Percentiles rank a stretch among this genome's conserved stretches.
Evolutionary conservation across 2,888 invertebrate species (phyloP).

Genomic region (Epistrophe grossulariae): DNA sequence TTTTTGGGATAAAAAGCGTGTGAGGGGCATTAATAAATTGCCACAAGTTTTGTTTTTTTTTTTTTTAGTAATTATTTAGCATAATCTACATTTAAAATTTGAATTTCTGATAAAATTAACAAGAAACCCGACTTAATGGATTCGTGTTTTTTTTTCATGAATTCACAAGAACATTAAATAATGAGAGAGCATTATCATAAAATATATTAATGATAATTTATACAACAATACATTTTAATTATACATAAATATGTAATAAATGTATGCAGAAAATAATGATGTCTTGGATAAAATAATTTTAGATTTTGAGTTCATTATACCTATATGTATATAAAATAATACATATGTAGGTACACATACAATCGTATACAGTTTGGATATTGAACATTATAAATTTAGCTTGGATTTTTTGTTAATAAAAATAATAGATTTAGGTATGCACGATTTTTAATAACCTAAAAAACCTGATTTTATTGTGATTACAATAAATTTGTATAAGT

Average conservation of each 20-base stretch:
- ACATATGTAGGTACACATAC: too few species aligned
- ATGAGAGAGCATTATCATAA: conserved; percentile 1
- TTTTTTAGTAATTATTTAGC: conserved; percentile 2
- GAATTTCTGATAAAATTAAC: background rate
- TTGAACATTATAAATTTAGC: too few species aligned
- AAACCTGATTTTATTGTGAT: too few species aligned
- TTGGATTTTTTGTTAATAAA: too few species aligned
- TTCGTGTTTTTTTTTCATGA: background rate
- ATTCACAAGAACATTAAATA: conserved; percentile 1
- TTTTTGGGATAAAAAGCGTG: background rate
- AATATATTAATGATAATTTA: conserved; percentile 16
- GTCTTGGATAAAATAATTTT: background rate
- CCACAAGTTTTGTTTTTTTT: background rate
- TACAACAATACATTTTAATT: conserved; percentile 6
- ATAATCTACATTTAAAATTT: conserved; percentile 16
- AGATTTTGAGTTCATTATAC: conserved; percentile 7
- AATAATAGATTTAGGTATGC: too few species aligned
- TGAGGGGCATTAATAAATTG: conserved; percentile 18
- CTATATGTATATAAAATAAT: background rate
- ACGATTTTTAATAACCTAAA: too few species aligned
- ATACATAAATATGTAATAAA: background rate
- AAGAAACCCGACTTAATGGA: background rate
- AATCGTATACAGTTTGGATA: too few species aligned
- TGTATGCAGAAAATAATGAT: background rate
- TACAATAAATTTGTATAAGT: too few species aligned